A percentile compares a stretch with the other conserved stretches of the same genome.
Evolutionary conservation across 1,140 invertebrate genomes (phyloP).

Genomic region (Dreissena polymorpha): DNA sequence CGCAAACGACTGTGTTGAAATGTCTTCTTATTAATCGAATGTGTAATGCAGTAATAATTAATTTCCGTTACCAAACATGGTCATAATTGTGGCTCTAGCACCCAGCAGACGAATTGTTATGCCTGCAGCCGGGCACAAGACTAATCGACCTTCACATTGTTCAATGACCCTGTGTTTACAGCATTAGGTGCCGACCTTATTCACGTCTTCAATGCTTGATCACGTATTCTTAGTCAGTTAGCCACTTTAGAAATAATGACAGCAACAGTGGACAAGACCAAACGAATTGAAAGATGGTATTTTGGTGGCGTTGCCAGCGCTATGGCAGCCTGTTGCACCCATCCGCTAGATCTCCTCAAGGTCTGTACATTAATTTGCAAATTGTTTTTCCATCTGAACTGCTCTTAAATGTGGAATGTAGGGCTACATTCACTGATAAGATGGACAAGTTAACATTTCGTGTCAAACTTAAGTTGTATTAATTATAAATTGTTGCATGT

Average conservation of each 20-base stretch:
- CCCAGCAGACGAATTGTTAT: not conserved
- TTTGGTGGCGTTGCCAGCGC: slow-evolving; percentile 97
- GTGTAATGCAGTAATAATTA: too few species aligned
- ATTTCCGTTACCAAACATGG: not conserved
- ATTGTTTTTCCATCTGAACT: too few species aligned
- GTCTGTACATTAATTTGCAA: slow-evolving; percentile 79
- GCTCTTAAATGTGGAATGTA: too few species aligned
- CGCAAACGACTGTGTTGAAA: too few species aligned
- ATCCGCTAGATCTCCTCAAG: slow-evolving; percentile 98
- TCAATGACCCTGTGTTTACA: not conserved
- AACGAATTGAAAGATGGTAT: slow-evolving; percentile 88
- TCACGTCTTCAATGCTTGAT: not conserved
- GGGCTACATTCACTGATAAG: too few species aligned
- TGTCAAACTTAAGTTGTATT: too few species aligned
- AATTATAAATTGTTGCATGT: too few species aligned
- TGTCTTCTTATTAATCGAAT: too few species aligned
- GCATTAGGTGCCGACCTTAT: not conserved
- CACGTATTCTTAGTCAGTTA: not conserved
- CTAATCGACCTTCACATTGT: not conserved
- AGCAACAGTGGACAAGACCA: slow-evolving; percentile 66
- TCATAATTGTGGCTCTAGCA: not conserved
- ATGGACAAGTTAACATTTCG: too few species aligned
- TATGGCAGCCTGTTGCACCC: slow-evolving; percentile 97
- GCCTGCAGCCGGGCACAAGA: not conserved
- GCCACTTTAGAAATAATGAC: slow-evolving; percentile 8